These are phyloP conservation scores for Conopomorpha cramerella DNA, from an alignment of 1,140 invertebrate species.

Conservation along the genomic window DNA sequence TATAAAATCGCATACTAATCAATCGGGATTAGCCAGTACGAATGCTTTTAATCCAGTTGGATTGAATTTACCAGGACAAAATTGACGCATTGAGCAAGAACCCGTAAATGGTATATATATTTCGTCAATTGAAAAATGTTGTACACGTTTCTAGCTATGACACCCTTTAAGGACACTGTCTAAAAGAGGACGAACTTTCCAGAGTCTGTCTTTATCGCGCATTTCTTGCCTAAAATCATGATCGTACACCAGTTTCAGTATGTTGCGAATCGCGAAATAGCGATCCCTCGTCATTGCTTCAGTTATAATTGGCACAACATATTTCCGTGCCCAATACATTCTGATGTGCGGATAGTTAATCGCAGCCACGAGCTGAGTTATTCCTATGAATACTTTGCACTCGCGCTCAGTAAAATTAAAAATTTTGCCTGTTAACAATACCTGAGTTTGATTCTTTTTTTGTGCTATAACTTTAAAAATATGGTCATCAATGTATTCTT, in stretches of 20 bases:
- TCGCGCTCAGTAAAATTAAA: not conserved
- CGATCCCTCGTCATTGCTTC: constrained; percentile 1
- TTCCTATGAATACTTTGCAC: constrained; percentile 1
- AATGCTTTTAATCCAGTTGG: constrained; percentile 10
- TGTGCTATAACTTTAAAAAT: not conserved
- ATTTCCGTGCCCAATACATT: constrained; percentile 1
- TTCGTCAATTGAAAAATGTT: constrained; percentile 3
- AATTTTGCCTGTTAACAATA: not conserved
- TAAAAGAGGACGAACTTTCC: constrained; percentile 1
- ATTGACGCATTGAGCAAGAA: constrained; percentile 1
- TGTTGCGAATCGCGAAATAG: not conserved
- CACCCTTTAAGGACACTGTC: constrained; percentile 1
- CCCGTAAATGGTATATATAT: constrained; percentile 2
- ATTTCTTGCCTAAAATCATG: not conserved
- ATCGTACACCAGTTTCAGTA: constrained; percentile 2
- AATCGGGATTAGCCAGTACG: constrained; percentile 8
- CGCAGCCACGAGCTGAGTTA: not conserved
- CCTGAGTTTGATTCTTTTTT: not conserved
- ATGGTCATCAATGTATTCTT: constrained; percentile 1
- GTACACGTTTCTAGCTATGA: not conserved
- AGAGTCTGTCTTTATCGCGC: not conserved
- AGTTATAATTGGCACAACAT: not conserved
- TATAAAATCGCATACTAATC: constrained; percentile 8
- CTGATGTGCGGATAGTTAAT: constrained; percentile 1
- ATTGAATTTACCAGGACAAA: constrained; percentile 8